Percentiles rank a stretch among this genome's conserved stretches.
Conservation (phyloP, 2,113 vertebrate genomes). For the Balaeniceps rex region DNA sequence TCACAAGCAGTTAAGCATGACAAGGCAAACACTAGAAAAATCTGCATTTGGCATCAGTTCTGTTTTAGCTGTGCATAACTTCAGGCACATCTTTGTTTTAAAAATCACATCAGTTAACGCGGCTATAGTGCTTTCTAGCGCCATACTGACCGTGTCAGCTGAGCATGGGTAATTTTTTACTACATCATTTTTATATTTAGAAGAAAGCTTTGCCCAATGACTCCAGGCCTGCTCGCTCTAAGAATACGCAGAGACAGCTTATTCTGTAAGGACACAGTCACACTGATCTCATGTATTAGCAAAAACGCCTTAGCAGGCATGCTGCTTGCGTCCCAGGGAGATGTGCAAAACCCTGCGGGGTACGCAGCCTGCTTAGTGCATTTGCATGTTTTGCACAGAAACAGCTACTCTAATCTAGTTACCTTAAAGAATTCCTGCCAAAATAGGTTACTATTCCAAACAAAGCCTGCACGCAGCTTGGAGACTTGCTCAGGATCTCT, state of each 20-base stretch:
- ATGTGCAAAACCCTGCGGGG: neutral
- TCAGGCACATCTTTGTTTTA: neutral
- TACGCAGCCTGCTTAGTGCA: neutral
- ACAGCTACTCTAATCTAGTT: neutral
- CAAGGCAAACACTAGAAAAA: neutral
- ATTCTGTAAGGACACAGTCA: neutral
- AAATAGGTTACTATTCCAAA: neutral
- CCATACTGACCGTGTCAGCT: neutral
- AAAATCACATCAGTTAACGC: neutral
- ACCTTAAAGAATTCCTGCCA: neutral
- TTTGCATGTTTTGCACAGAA: neutral
- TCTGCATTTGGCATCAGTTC: neutral
- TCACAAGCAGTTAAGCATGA: constrained; percentile 10
- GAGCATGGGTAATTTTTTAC: neutral
- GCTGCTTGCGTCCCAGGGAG: neutral
- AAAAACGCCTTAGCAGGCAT: neutral
- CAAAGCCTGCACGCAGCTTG: neutral
- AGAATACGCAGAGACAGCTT: neutral
- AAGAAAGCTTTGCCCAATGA: neutral
- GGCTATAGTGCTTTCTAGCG: neutral
- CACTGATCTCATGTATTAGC: neutral
- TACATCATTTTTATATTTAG: neutral
- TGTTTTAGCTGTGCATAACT: neutral
- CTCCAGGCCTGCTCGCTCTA: neutral
- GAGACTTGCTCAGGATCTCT: neutral